phyloP scores from a whole-genome alignment of 1,140 invertebrate species.

The Drosophila triauraria region DNA sequence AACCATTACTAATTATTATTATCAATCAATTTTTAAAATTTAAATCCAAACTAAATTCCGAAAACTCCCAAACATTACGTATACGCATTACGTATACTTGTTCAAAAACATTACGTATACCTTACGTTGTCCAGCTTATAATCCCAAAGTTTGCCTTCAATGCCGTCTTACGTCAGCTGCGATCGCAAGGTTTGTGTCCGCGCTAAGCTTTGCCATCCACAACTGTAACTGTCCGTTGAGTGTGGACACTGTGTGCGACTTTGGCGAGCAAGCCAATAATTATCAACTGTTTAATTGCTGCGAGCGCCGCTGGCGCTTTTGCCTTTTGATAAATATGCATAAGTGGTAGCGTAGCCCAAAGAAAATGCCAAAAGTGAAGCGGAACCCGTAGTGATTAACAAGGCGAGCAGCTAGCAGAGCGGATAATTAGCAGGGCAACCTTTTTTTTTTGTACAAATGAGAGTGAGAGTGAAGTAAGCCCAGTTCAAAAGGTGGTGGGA shows the following conservation, averaged over 20 bases:
- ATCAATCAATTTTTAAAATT: not conserved
- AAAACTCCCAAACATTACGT: not conserved
- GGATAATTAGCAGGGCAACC: slow-evolving; percentile 52
- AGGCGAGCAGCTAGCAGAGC: slow-evolving; percentile 40
- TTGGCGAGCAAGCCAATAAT: slow-evolving; percentile 17
- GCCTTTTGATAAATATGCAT: slow-evolving; percentile 52
- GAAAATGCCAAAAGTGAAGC: slow-evolving; percentile 67
- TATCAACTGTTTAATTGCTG: slow-evolving; percentile 52
- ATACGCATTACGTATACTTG: not conserved
- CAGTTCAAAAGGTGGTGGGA: not conserved
- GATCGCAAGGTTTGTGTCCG: slow-evolving; percentile 29
- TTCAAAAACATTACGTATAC: slow-evolving; percentile 12
- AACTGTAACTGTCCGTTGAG: slow-evolving; percentile 11
- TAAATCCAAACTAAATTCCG: not conserved
- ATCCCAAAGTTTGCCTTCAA: not conserved
- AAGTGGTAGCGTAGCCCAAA: slow-evolving; percentile 44
- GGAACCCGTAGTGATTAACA: slow-evolving; percentile 48
- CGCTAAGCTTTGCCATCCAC: slow-evolving; percentile 32
- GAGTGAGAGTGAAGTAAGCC: slow-evolving; percentile 61
- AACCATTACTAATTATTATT: no score
- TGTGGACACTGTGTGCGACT: not conserved
- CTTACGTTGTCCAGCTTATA: slow-evolving; percentile 6
- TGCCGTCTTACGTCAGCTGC: slow-evolving; percentile 1
- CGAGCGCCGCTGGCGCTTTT: slow-evolving; percentile 42
- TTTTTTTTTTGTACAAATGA: slow-evolving; percentile 46